Percentiles rank a stretch among this genome's conserved stretches.
Conservation (phyloP, 1,140 invertebrate species). For the Diorhabda carinulata region DNA sequence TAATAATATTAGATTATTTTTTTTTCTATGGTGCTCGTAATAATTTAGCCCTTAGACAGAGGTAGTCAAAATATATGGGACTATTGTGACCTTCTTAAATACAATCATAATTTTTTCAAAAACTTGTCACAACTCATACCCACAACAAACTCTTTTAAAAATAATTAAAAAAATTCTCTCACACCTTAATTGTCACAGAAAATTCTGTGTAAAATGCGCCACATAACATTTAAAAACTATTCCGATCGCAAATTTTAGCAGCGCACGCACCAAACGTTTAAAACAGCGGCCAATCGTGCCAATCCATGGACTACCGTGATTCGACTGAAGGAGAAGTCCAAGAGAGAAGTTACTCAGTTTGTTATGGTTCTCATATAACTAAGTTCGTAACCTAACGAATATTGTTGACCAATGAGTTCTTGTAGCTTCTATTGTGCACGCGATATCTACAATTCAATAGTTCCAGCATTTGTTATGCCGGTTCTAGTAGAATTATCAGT, state of each 20-base stretch:
- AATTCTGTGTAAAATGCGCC: neutral
- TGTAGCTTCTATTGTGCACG: too few relatives aligned
- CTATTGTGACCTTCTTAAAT: too few relatives aligned
- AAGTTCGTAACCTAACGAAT: neutral
- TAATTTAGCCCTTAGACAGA: too few relatives aligned
- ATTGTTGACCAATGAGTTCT: too few relatives aligned
- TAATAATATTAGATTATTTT: too few relatives aligned
- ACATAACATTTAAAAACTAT: neutral
- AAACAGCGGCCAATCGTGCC: slow-evolving; percentile 12
- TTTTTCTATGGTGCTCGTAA: too few relatives aligned
- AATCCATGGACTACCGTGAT: slow-evolving; percentile 18
- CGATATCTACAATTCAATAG: too few relatives aligned
- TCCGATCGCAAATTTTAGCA: neutral
- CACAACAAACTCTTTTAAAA: neutral
- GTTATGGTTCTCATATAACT: neutral
- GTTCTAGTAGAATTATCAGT: neutral
- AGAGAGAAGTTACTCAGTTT: neutral
- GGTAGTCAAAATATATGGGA: too few relatives aligned
- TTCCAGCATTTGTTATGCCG: too few relatives aligned
- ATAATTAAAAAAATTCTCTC: neutral
- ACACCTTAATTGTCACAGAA: neutral
- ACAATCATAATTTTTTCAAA: neutral
- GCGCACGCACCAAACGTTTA: slow-evolving; percentile 4
- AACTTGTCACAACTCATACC: neutral
- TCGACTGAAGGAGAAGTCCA: slow-evolving; percentile 13